Evolutionary conservation across 2,113 vertebrate genomes (phyloP).

Genomic region (Trichechus manatus): DNA sequence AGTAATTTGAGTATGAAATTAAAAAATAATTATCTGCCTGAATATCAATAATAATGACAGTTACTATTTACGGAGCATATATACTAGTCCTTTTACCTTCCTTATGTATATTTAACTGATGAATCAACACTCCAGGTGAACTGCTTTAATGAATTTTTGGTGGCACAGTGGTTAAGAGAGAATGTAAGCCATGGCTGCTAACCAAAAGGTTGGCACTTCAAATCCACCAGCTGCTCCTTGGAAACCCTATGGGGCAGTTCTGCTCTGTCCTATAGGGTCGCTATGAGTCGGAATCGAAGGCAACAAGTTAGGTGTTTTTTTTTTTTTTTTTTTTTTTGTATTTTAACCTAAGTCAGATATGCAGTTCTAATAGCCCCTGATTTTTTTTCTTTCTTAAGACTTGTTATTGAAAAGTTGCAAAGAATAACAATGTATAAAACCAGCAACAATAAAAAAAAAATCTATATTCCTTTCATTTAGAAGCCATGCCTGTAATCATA

Average conservation of each 20-base stretch:
- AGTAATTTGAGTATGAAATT: conserved; percentile 17
- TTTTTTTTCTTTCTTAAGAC: background rate
- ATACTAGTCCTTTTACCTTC: background rate
- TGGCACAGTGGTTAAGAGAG: background rate
- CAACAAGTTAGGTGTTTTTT: too few species aligned
- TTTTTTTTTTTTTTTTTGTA: background rate
- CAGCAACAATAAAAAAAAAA: background rate
- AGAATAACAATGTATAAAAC: background rate
- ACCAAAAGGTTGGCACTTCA: too few species aligned
- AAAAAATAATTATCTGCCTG: background rate
- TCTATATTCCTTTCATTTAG: background rate
- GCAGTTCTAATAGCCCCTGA: background rate
- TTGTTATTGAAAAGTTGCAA: background rate
- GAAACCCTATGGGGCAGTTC: too few species aligned
- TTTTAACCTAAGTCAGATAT: background rate
- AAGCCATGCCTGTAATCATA: background rate
- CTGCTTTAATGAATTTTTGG: background rate
- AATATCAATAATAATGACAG: background rate
- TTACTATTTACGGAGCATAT: background rate
- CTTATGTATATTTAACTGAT: background rate
- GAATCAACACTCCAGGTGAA: background rate
- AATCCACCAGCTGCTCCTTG: too few species aligned
- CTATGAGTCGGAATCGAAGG: too few species aligned
- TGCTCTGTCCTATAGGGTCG: too few species aligned
- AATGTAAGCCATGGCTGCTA: too few species aligned